These are phyloP conservation scores for Pterophyllum scalare DNA, from an alignment of 2,113 vertebrate genomes.

Conservation along the genomic window DNA sequence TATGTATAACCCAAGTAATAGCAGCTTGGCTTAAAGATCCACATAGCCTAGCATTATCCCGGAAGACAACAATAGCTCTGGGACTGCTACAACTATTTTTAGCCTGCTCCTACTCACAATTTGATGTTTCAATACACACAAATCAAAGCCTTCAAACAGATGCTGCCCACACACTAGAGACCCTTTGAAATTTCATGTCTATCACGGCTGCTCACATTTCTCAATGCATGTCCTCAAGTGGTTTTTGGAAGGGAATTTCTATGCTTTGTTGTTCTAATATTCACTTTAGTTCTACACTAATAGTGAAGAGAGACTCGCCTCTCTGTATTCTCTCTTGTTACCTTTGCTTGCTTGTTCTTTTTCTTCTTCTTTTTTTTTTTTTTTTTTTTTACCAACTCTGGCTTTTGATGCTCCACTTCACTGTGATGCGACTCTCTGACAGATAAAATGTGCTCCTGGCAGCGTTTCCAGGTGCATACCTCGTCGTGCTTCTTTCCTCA, in stretches of 20 bases:
- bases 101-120: conserved; percentile 62
- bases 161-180: conserved; percentile 53
- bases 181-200: conserved; percentile 56
- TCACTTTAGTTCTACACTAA: conserved; percentile 41
- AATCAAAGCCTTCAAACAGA: conserved; percentile 69
- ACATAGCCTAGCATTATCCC: conserved; percentile 64
- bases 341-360: background rate
- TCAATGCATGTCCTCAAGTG: conserved; percentile 15
- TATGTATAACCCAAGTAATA: conserved; percentile 55
- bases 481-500: background rate
- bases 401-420: conserved; percentile 4
- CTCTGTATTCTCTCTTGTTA: background rate
- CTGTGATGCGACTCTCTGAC: conserved; percentile 34
- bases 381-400: background rate
- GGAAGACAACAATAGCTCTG: conserved; percentile 65
- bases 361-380: background rate
- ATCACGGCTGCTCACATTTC: conserved; percentile 39
- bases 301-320: conserved; percentile 13
- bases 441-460: conserved; percentile 20
- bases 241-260: conserved; percentile 43
- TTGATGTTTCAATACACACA: conserved; percentile 72
- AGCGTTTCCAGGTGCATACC: conserved; percentile 11
- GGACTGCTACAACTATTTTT: conserved; percentile 64
- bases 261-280: conserved; percentile 44
- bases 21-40: conserved; percentile 50